phyloP scores from a whole-genome alignment of 1,140 invertebrate genomes.

The Penaeus chinensis region DNA sequence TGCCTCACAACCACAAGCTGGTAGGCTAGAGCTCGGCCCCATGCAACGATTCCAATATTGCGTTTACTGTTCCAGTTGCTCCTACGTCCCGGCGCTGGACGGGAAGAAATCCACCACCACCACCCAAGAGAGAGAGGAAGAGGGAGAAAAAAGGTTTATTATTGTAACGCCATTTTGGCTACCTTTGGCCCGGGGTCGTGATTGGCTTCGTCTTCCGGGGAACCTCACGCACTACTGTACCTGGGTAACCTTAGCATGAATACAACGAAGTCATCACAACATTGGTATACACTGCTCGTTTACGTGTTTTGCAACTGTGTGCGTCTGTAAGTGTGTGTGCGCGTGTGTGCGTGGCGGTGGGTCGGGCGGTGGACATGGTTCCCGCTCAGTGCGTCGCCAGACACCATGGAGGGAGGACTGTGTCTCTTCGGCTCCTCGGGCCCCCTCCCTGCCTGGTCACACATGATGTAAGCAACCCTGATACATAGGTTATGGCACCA shows the following conservation, averaged over 20 bases:
- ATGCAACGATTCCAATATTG: too few relatives aligned
- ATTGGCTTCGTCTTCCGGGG: too few relatives aligned
- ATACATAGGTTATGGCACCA: neutral
- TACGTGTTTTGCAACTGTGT: too few relatives aligned
- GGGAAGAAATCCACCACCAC: neutral
- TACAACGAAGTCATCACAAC: too few relatives aligned
- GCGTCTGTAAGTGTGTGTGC: neutral
- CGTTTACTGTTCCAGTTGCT: neutral
- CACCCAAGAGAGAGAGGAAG: neutral
- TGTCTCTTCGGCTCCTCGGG: neutral
- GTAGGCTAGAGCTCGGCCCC: too few relatives aligned
- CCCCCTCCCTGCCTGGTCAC: conserved; percentile 38
- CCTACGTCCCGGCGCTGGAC: neutral
- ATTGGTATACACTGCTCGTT: too few relatives aligned
- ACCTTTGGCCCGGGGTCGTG: too few relatives aligned
- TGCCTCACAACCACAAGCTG: too few relatives aligned
- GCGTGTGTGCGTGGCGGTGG: neutral
- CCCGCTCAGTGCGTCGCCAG: conserved; percentile 59
- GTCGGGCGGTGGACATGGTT: conserved; percentile 40
- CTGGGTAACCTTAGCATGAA: too few relatives aligned
- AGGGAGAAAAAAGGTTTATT: conserved; percentile 7
- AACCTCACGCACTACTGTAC: too few relatives aligned
- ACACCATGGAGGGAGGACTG: conserved; percentile 28
- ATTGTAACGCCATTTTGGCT: too few relatives aligned
- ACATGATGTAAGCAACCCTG: conserved; percentile 2